Base-by-base conservation (phyloP, 2,888 invertebrate species). In the Hydrotaea diabolus region DNA sequence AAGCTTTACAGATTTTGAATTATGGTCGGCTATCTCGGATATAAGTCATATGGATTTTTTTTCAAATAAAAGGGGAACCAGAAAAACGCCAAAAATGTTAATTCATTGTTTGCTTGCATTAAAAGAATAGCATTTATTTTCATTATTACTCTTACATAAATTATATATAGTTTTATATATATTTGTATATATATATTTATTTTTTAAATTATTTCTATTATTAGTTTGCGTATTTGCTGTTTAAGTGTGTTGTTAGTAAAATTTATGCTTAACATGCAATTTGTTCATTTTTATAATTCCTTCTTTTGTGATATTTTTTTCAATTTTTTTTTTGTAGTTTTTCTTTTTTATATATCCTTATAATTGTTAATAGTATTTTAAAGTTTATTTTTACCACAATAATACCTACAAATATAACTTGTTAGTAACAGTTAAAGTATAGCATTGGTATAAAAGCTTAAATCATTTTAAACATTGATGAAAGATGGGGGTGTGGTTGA, bases 31-130 rank as follows among this genome's bases (percentile, higher is more conserved):
- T n/a, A n/a, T n/a, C n/a, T n/a, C 23, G 36, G 3, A 36, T 36
- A 55, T 21, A 8, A 69, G 39, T 39, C 0, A 39, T 62, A 23
- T 0, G 26, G 46, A 23, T 74, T 39, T 23, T 23, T 36, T 21
- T 17, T 31, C n/a, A 71, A 66, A 39, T 59, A 13, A 59, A 64
- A 59, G 77, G 43, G 57, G 23, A 77, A 85, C 46, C 75, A 85
- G 62, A 85, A 82, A 85, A 85, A 82, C 77, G 69, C 82, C 85
- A 82, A 69, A n/a, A 31, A 77, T 72, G 57, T 83, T 84, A 72
- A 78, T 85, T 11, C 71, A 19, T 80, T 85, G 53, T 72, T 83
- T 69, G 76, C 69, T 80, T 85, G 76, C 76, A 72, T 85, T 80
- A 80, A 83, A 83, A 83, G 74, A 80, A 82, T 82, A 75, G 66